These are phyloP conservation scores for Notechis scutatus DNA, from an alignment of 2,113 vertebrate species.

Conservation along the genomic window DNA sequence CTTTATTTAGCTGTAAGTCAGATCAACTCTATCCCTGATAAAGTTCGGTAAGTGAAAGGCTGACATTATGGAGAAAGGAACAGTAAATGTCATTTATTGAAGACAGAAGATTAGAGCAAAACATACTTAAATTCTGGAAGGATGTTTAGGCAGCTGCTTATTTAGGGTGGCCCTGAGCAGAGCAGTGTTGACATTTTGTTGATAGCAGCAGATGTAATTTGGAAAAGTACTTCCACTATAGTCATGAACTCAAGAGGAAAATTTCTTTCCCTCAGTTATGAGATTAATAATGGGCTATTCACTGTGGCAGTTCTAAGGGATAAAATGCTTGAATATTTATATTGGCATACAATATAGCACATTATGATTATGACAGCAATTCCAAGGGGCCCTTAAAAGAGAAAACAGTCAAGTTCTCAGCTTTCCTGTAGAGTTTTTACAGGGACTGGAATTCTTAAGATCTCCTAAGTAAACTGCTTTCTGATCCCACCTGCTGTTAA, in stretches of 20 bases:
- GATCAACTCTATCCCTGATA: background rate
- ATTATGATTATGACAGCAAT: background rate
- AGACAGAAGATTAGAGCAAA: background rate
- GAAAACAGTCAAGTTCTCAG: accelerated
- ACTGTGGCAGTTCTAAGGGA: background rate
- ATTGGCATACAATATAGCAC: background rate
- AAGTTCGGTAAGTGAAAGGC: background rate
- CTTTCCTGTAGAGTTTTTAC: background rate
- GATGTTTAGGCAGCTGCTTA: background rate
- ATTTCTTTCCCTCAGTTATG: background rate
- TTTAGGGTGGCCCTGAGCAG: background rate
- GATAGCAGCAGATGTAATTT: background rate
- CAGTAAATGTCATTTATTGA: background rate
- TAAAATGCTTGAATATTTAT: background rate
- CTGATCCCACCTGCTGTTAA: background rate
- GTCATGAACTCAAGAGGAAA: background rate
- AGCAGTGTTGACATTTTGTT: background rate
- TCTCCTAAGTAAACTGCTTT: background rate
- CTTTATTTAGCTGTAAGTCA: background rate
- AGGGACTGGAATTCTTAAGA: background rate
- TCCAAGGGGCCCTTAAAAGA: background rate
- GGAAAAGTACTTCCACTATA: background rate
- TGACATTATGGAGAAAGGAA: background rate
- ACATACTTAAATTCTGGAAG: background rate
- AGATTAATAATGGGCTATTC: background rate